Percentiles rank a stretch among this genome's conserved stretches.
Evolutionary conservation across 1,140 invertebrate genomes (phyloP).

Genomic region (Liolophura sinensis): DNA sequence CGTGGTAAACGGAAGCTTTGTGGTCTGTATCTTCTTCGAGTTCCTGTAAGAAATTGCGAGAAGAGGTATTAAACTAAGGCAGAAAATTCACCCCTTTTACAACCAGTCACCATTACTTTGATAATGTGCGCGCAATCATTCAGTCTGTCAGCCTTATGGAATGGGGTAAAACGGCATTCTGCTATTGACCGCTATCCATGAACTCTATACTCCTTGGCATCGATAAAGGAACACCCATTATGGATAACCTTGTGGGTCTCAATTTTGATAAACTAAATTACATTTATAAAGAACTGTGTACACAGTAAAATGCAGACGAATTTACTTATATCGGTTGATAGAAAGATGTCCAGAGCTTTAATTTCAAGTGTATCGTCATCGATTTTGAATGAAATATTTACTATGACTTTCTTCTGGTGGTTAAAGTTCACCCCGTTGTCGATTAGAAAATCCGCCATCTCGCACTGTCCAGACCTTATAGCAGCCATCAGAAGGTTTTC

Average conservation of each 20-base stretch:
- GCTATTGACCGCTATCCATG: no score
- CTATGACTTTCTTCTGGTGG: conserved; percentile 34
- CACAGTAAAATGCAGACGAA: not conserved
- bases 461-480: conserved; percentile 33
- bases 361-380: not conserved
- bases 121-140: no score
- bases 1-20: conserved; percentile 23
- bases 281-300: not conserved
- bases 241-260: no score
- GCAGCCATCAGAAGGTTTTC: conserved; percentile 55
- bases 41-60: conserved; percentile 18
- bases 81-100: no score
- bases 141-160: no score
- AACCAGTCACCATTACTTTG: no score
- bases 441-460: conserved; percentile 51
- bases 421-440: conserved; percentile 48
- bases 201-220: no score
- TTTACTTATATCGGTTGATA: not conserved
- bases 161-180: no score
- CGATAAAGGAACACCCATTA: no score
- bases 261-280: no score
- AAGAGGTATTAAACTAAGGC: not conserved
- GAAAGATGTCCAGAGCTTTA: not conserved
- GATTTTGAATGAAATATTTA: conserved; percentile 18
- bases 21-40: conserved; percentile 18